Evolutionary conservation across 2,888 invertebrate genomes (phyloP).

Genomic region (Autographa pulchrina): DNA sequence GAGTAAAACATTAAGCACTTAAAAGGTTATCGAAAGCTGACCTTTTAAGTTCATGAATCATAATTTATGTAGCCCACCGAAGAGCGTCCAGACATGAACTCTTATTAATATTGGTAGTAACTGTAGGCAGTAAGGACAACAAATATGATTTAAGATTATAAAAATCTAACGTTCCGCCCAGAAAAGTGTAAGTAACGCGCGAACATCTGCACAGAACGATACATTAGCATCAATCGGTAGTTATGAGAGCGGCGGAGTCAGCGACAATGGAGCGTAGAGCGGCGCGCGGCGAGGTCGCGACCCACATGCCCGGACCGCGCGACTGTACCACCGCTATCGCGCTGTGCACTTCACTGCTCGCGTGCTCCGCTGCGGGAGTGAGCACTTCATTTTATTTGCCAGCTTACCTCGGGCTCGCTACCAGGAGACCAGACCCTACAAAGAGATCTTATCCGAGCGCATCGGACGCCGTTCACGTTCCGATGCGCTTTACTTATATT

Average conservation of each 20-base stretch:
- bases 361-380: neutral
- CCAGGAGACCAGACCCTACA: slow-evolving; percentile 8
- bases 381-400: slow-evolving; percentile 25
- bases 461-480: slow-evolving; percentile 10
- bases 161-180: too few species aligned
- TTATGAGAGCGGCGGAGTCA: neutral
- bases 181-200: too few species aligned
- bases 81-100: neutral
- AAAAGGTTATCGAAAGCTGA: neutral
- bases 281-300: neutral
- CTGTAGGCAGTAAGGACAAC: too few species aligned
- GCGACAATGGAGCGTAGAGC: neutral
- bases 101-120: neutral
- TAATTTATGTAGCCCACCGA: neutral
- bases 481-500: slow-evolving; percentile 10
- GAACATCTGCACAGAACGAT: neutral
- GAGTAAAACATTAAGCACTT: neutral
- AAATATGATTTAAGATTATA: too few species aligned
- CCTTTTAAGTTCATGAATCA: neutral
- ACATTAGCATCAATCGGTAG: neutral
- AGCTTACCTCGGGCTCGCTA: neutral
- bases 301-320: neutral
- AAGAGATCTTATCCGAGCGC: slow-evolving; percentile 15
- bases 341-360: slow-evolving; percentile 35
- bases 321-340: neutral